phyloP scores from a whole-genome alignment of 2,797 vertebrate genomes.

The Ctenosaura bakeri region DNA sequence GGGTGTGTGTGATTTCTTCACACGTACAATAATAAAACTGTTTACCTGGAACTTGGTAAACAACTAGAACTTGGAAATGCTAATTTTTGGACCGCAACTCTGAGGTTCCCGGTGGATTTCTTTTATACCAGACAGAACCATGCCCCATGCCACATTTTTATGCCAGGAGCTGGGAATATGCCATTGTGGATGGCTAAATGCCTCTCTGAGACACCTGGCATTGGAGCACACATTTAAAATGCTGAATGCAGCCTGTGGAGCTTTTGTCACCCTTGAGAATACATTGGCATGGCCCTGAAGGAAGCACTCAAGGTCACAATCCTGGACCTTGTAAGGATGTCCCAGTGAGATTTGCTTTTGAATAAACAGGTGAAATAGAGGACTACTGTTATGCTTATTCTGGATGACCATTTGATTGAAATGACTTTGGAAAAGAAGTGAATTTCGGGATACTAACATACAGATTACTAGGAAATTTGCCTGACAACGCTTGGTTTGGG shows the following conservation, averaged over 20 bases:
- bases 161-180: conserved; percentile 46
- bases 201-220: conserved; percentile 32
- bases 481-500: too few relatives aligned
- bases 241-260: background rate
- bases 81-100: too few relatives aligned
- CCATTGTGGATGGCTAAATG: conserved; percentile 52
- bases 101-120: conserved; percentile 51
- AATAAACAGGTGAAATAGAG: background rate
- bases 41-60: background rate
- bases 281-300: background rate
- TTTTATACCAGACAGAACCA: conserved; percentile 61
- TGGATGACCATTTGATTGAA: too few relatives aligned
- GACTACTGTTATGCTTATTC: background rate
- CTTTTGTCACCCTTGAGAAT: background rate
- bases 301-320: background rate
- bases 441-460: background rate
- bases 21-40: background rate
- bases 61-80: too few relatives aligned
- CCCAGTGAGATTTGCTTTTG: too few relatives aligned
- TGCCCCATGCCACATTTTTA: conserved; percentile 36
- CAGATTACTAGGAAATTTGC: background rate
- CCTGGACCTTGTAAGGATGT: background rate
- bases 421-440: background rate
- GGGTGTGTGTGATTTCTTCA: background rate
- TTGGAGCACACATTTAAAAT: conserved; percentile 27